These are phyloP conservation scores for Ectemnius lituratus DNA, from an alignment of 2,888 invertebrate genomes.

Conservation along the genomic window DNA sequence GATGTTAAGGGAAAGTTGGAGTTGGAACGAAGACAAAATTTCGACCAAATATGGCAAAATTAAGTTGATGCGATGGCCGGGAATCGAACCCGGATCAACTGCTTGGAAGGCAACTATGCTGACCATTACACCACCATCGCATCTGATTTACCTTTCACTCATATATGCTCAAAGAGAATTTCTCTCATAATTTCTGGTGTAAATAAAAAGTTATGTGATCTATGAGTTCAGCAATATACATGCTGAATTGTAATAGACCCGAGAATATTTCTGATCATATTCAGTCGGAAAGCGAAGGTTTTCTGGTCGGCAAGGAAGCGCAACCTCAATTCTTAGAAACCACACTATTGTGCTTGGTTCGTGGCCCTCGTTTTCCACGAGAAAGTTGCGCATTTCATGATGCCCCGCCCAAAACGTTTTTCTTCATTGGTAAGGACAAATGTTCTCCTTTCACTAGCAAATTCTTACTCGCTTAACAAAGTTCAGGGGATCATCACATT, in stretches of 20 bases:
- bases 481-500: constrained; percentile 5
- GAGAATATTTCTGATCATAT: too few relatives aligned
- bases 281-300: too few relatives aligned
- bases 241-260: too few relatives aligned
- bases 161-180: too few relatives aligned
- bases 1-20: too few relatives aligned
- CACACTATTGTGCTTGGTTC: constrained; percentile 25
- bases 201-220: too few relatives aligned
- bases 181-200: too few relatives aligned
- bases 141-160: constrained; percentile 11
- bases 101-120: constrained; percentile 76
- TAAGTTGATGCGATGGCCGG: constrained; percentile 66
- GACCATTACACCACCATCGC: constrained; percentile 76
- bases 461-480: constrained; percentile 4
- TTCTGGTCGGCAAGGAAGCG: too few relatives aligned
- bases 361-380: constrained; percentile 15
- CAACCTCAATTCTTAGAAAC: constrained; percentile 19
- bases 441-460: constrained; percentile 18
- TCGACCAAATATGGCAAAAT: constrained; percentile 14
- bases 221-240: too few relatives aligned
- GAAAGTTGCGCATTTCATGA: constrained; percentile 35
- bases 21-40: constrained; percentile 3
- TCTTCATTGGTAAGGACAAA: neutral
- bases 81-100: constrained; percentile 76
- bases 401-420: constrained; percentile 3